These are phyloP conservation scores for Garrulus glandarius DNA, from an alignment of 2,797 vertebrate genomes.

Conservation along the genomic window DNA sequence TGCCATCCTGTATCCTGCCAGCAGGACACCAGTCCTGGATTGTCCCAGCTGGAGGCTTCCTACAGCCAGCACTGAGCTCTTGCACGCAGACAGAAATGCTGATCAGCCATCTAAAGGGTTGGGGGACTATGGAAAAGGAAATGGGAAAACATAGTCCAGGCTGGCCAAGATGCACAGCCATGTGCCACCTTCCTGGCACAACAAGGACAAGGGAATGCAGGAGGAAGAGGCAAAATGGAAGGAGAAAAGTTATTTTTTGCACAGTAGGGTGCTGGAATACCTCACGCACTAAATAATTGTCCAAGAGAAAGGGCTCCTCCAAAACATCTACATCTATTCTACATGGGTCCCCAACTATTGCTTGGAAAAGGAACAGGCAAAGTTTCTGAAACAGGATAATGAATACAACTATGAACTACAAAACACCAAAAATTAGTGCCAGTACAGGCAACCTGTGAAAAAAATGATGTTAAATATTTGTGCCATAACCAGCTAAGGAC, in stretches of 20 bases:
- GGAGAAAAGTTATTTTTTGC: neutral
- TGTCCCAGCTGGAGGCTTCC: neutral
- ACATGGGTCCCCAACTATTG: neutral
- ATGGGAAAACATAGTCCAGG: fast-evolving
- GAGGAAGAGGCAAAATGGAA: neutral
- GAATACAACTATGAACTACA: neutral
- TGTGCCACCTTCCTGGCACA: neutral
- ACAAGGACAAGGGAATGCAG: fast-evolving
- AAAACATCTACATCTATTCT: neutral
- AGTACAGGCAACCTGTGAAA: neutral
- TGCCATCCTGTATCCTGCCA: neutral
- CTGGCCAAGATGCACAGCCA: neutral
- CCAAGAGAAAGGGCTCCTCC: neutral
- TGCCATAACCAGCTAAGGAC: neutral
- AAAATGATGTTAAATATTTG: neutral
- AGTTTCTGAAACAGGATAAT: neutral
- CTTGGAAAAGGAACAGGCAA: neutral
- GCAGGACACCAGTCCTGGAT: neutral
- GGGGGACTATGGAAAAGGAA: neutral
- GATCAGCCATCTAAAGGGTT: neutral
- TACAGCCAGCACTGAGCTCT: neutral
- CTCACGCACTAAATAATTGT: neutral
- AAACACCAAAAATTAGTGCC: neutral
- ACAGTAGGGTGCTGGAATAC: neutral
- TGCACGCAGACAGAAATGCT: neutral